Percentiles rank a stretch among this genome's conserved stretches.
Evolutionary conservation across 1,140 invertebrate genomes (phyloP).

Genomic region (Zaprionus kolodkinae): DNA sequence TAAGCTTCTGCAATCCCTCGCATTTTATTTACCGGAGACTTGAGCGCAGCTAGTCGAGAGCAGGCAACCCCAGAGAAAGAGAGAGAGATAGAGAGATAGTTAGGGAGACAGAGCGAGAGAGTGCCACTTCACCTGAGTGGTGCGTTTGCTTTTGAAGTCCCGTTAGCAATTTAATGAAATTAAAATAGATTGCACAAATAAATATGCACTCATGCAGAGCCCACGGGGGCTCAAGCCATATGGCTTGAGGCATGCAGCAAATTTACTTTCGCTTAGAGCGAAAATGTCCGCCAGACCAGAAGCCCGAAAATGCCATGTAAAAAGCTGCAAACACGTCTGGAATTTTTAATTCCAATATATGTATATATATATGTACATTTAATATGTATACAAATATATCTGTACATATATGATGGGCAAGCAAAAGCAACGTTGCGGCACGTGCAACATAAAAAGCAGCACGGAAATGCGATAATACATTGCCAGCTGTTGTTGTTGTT

Average conservation of each 20-base stretch:
- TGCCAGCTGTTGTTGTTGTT: conserved; percentile 4
- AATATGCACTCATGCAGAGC: conserved; percentile 42
- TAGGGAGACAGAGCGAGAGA: background rate
- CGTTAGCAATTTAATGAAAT: conserved; percentile 39
- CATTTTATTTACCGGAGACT: conserved; percentile 1
- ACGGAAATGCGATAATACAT: conserved; percentile 56
- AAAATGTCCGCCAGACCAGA: conserved; percentile 9
- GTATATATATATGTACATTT: too few relatives aligned
- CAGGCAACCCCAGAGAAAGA: background rate
- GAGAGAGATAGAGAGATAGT: background rate
- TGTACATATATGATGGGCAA: conserved; percentile 13
- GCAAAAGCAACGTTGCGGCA: conserved; percentile 26
- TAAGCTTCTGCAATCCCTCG: background rate
- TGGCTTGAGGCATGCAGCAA: conserved; percentile 13
- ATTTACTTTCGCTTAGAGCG: conserved; percentile 13
- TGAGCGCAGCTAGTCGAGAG: background rate
- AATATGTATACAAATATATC: conserved; percentile 2
- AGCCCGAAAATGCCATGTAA: conserved; percentile 69
- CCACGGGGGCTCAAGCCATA: background rate
- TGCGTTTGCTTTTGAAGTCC: conserved; percentile 24
- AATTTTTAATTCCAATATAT: conserved; percentile 72
- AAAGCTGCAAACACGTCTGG: conserved; percentile 65
- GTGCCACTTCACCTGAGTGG: conserved; percentile 4
- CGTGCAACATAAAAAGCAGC: conserved; percentile 62
- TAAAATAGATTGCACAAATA: conserved; percentile 49